Percentiles rank a stretch among this genome's conserved stretches.
These are phyloP conservation scores for Euphysa ruthae DNA, from an alignment of 30 jellyfish, hydroid and myxozoan species.

Conservation along the genomic window DNA sequence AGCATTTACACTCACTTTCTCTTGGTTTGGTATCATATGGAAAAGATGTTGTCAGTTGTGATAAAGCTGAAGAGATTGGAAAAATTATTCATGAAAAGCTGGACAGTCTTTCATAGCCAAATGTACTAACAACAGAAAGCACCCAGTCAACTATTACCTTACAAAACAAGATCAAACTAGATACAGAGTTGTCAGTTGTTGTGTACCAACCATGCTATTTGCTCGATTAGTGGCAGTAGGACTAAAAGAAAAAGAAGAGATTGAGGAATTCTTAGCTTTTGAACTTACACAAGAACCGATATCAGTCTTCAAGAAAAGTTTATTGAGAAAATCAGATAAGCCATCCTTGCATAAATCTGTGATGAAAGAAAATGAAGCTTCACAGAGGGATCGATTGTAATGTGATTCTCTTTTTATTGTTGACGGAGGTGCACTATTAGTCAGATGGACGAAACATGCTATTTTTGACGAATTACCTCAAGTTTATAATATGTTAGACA, in stretches of 20 bases:
- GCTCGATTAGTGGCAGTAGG: no score
- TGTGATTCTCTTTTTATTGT: background rate
- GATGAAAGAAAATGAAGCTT: no score
- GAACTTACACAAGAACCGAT: no score
- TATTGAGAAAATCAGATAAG: no score
- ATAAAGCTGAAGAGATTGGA: constrained; percentile 46
- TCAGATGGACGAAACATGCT: background rate
- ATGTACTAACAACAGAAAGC: constrained; percentile 9
- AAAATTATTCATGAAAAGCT: constrained; percentile 11
- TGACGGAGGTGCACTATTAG: background rate
- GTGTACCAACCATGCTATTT: no score
- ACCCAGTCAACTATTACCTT: no score
- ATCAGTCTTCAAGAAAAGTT: no score
- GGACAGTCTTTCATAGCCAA: constrained; percentile 19
- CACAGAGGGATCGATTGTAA: background rate
- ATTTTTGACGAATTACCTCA: background rate
- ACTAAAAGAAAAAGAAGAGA: no score
- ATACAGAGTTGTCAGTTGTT: no score
- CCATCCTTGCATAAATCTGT: no score
- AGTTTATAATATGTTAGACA: constrained; percentile 2
- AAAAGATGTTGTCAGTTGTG: constrained; percentile 33
- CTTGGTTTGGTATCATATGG: constrained; percentile 34
- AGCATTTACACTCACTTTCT: constrained; percentile 27
- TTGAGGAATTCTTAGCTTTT: no score
- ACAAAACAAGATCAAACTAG: no score